These are phyloP conservation scores for Coregonus suidteri DNA, from an alignment of 2,797 vertebrate species.

Conservation along the genomic window DNA sequence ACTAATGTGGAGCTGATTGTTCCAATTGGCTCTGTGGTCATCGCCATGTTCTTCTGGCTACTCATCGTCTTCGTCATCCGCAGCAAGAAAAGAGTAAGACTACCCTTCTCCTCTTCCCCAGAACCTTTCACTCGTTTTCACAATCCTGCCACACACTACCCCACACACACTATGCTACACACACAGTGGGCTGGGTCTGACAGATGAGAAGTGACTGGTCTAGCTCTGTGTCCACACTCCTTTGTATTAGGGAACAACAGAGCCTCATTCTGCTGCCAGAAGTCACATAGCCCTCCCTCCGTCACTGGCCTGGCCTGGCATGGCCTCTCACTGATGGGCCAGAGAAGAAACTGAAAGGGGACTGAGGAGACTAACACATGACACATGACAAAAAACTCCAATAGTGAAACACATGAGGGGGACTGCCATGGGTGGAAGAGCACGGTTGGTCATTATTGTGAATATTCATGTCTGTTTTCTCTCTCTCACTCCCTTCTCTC, in stretches of 20 bases:
- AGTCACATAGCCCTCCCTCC: constrained; percentile 8
- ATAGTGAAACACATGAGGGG: too few relatives aligned
- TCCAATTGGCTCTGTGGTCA: constrained; percentile 93
- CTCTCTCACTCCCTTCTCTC: neutral
- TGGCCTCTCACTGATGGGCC: constrained; percentile 38
- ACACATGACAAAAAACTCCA: too few relatives aligned
- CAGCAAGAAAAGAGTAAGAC: constrained; percentile 94
- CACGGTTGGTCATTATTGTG: neutral
- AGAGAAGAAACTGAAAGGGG: constrained; percentile 18
- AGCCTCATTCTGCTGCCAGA: constrained; percentile 52
- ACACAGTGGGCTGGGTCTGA: constrained; percentile 53
- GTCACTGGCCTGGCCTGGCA: constrained; percentile 33
- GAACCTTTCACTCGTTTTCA: neutral
- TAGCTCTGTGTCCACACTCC: constrained; percentile 71
- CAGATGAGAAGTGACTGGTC: constrained; percentile 84
- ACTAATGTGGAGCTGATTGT: constrained; percentile 98
- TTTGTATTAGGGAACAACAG: constrained; percentile 78
- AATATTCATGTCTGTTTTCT: constrained; percentile 46
- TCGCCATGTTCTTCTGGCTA: constrained; percentile 99
- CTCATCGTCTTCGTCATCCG: constrained; percentile 97
- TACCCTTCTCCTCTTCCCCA: constrained; percentile 17
- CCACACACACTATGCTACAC: constrained; percentile 9
- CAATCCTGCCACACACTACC: too few relatives aligned
- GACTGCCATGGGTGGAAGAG: neutral
- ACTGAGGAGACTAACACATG: too few relatives aligned